Evolutionary conservation across 2,113 vertebrate species (phyloP), one percentile per base, ranked within the genome.

Genomic region (Vireo altiloquus): DNA sequence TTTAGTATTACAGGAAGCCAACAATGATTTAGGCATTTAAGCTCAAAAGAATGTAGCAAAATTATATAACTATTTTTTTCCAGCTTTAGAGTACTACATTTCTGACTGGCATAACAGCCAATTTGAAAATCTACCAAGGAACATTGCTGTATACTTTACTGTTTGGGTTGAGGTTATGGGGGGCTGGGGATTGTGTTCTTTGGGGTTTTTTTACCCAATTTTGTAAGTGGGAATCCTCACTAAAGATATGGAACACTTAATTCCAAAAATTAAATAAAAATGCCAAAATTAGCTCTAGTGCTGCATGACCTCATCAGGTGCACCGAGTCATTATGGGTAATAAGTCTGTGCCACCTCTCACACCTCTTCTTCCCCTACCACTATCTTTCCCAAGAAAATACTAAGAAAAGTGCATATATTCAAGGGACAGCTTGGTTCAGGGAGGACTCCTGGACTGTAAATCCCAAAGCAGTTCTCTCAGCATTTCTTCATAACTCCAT

Each of bases 151-250:
- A 0, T n/a, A 44, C 3, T 1, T 50, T 65, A 56, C 23, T 53
- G 13, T 30, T 93, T 65, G 30, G 23, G 13, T 33, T 54, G 11
- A 15, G 6, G 19, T 8, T 59, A 53, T 4, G 20, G 0, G 9
- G 4, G 3, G 2, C 1, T 56, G 7, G 18, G 6, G 8, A 46
- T 28, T 79, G 16, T 47, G 27, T 18, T 75, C 7, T 57, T 78
- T 19, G 24, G 1, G 0, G 0, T 0, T 2, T 35, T 56, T 39
- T 35, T 3, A 3, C 19, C 33, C 13, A 14, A 0, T 56, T 84
- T 60, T 71, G 49, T 22, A 82, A 84, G 9, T 44, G 12, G 30
- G 19, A 78, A 60, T 57, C 21, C 13, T 87, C 35, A 56, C 53
- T n/a, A 75, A 94, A 76, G 33, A 59, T 14, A 37, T 39, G 42